phyloP scores from a whole-genome alignment of 2,113 vertebrate genomes.

The Paradisaea rubra region DNA sequence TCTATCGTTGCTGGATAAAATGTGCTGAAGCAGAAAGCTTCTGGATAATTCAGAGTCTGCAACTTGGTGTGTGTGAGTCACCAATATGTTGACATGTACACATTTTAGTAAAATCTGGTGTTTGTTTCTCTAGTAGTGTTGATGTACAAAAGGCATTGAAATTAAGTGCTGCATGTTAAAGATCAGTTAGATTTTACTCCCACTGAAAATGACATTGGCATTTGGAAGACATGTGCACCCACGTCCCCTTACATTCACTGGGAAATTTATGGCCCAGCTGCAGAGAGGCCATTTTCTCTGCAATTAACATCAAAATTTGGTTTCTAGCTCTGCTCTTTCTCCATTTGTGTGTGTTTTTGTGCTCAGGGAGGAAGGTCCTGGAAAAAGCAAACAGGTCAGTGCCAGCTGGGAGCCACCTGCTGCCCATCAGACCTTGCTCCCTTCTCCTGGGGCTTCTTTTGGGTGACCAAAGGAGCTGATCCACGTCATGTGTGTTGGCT shows the following conservation, averaged over 20 bases:
- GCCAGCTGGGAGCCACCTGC: neutral
- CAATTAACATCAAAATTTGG: neutral
- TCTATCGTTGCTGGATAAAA: neutral
- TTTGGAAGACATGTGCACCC: neutral
- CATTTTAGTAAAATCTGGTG: slow-evolving; percentile 10
- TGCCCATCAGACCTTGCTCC: neutral
- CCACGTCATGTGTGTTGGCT: neutral
- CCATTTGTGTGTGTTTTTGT: neutral
- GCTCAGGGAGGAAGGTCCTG: neutral
- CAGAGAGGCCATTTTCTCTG: neutral
- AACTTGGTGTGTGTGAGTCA: neutral
- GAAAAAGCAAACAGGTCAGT: neutral
- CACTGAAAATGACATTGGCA: neutral
- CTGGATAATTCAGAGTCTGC: neutral
- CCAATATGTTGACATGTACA: neutral
- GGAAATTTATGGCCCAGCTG: neutral
- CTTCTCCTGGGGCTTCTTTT: neutral
- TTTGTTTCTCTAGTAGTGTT: neutral
- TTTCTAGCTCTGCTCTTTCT: neutral
- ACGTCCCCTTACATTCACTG: accelerated
- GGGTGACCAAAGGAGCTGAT: neutral
- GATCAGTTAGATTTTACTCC: neutral
- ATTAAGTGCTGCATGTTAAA: neutral
- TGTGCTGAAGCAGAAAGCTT: neutral
- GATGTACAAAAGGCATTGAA: neutral